These are phyloP conservation scores for Tursiops truncatus DNA, from an alignment of 2,113 vertebrate species.

Conservation along the genomic window DNA sequence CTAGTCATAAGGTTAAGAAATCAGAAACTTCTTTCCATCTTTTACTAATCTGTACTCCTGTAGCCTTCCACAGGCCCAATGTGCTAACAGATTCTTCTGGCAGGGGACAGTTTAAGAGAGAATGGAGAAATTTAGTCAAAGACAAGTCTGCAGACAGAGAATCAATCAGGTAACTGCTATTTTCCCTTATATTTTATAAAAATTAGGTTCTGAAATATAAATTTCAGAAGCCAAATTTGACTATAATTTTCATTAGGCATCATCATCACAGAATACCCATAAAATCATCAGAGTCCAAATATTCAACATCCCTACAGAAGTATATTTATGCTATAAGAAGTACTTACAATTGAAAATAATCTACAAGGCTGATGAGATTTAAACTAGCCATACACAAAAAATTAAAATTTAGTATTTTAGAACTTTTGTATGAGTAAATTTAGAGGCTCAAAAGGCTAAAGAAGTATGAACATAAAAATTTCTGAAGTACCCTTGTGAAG, in stretches of 20 bases:
- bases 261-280: background rate
- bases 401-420: background rate
- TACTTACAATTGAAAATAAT: background rate
- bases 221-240: conserved; percentile 16
- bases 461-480: background rate
- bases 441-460: background rate
- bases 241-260: background rate
- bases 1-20: background rate
- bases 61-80: background rate
- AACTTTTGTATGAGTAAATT: background rate
- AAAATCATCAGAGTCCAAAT: background rate
- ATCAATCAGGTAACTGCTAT: background rate
- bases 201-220: too few relatives aligned
- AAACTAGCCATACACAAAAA: background rate
- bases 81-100: background rate
- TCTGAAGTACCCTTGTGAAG: background rate
- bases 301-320: background rate
- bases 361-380: background rate
- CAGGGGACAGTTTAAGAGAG: background rate
- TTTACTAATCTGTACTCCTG: background rate
- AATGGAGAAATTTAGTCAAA: background rate
- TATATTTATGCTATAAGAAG: background rate
- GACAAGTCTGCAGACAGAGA: background rate
- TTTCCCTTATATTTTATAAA: background rate
- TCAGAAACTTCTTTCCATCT: background rate